These are phyloP conservation scores for Phalacrocorax brasilianus DNA, from an alignment of 2,113 vertebrate genomes.

Conservation along the genomic window DNA sequence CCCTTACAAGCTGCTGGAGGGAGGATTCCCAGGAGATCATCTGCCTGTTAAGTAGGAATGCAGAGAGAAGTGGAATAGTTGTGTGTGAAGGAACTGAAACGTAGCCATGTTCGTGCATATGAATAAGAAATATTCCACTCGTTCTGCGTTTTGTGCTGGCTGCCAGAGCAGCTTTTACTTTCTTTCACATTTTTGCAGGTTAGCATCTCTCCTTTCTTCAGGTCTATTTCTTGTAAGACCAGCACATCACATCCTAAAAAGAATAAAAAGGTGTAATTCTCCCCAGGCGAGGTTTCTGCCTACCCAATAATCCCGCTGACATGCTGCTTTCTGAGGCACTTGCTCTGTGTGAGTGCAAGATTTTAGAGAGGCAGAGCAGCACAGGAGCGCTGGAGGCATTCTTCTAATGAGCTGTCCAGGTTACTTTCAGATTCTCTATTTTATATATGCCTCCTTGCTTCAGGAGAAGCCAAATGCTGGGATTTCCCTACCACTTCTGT, in stretches of 20 bases:
- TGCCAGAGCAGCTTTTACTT: constrained; percentile 42
- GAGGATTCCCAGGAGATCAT: not conserved
- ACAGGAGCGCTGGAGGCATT: not conserved
- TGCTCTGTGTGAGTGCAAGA: not conserved
- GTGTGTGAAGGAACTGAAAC: not conserved
- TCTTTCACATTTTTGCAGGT: not conserved
- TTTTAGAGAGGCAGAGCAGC: constrained; percentile 16
- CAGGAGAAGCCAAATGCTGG: not conserved
- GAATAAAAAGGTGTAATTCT: constrained; percentile 14
- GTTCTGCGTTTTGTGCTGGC: not conserved
- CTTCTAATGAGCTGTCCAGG: constrained; percentile 54
- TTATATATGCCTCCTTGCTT: not conserved
- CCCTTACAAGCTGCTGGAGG: not conserved
- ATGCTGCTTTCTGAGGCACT: constrained; percentile 15
- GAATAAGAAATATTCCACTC: not conserved
- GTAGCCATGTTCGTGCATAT: not conserved
- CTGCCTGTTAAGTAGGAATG: not conserved
- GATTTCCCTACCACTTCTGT: not conserved
- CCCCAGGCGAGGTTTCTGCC: constrained; percentile 45
- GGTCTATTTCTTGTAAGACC: not conserved
- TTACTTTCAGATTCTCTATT: not conserved
- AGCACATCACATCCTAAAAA: not conserved
- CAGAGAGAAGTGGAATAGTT: not conserved
- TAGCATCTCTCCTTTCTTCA: constrained; percentile 22
- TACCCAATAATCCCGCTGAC: constrained; percentile 41